Percentiles rank a stretch among this genome's conserved stretches.
These are phyloP conservation scores for Upupa epops DNA, from an alignment of 2,113 vertebrate species.

Conservation along the genomic window DNA sequence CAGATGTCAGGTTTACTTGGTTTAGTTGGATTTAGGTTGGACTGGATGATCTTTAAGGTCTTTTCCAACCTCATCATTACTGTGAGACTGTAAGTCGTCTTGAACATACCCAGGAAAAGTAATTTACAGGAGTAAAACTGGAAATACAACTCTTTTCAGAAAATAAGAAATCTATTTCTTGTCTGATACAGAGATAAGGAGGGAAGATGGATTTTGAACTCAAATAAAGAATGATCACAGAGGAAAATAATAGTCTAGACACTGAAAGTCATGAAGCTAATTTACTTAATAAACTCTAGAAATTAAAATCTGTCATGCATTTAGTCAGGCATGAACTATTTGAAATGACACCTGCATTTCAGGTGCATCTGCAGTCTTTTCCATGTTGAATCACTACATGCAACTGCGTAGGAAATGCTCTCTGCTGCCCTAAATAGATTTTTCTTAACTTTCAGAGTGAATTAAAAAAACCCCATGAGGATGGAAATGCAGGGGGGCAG, in stretches of 20 bases:
- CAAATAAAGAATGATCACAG: constrained; percentile 48
- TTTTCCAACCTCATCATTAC: too few relatives aligned
- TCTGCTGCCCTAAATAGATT: constrained; percentile 9
- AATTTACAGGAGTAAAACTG: constrained; percentile 24
- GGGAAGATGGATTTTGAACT: constrained; percentile 43
- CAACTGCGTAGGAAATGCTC: neutral
- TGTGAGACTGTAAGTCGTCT: neutral
- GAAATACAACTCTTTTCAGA: constrained; percentile 39
- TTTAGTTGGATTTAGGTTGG: too few relatives aligned
- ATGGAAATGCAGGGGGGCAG: neutral
- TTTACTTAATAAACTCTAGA: constrained; percentile 50
- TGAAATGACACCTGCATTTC: constrained; percentile 18
- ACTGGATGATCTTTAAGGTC: too few relatives aligned
- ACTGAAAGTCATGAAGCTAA: constrained; percentile 47
- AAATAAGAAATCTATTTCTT: constrained; percentile 35
- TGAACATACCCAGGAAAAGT: neutral
- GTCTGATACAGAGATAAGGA: constrained; percentile 17
- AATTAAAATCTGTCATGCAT: constrained; percentile 20
- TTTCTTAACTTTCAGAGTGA: neutral
- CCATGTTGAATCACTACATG: neutral
- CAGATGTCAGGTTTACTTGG: too few relatives aligned
- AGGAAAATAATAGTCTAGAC: constrained; percentile 5
- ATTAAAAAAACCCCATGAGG: neutral
- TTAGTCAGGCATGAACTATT: constrained; percentile 31
- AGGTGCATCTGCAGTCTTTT: neutral